Base-by-base conservation (phyloP, 2,113 vertebrate species). In the Cyprinodon variegatus region DNA sequence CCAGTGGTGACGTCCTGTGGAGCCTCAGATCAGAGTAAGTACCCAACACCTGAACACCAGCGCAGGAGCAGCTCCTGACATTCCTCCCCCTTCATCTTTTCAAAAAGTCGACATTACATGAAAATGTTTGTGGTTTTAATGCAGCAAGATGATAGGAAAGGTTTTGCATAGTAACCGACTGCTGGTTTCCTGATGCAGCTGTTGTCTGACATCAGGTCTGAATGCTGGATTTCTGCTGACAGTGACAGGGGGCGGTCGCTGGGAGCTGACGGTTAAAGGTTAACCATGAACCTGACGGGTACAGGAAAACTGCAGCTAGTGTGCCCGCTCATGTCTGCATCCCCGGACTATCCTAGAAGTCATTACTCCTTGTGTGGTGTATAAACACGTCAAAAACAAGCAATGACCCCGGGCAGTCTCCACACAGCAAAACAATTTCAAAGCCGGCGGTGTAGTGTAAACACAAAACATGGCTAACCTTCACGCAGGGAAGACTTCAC, bases 321-420 rank as follows among this genome's bases (percentile, higher is more conserved):
- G 63, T 69, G 37, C 59, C 3, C 67, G 70, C 61, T 74, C 66
- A 20, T 66, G 85, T 83, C 77, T 61, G 84, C 79, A 61, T 75
- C 67, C 74, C 69, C 65, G 22, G 81, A 81, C 86, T 83, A 75
- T 82, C 78, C 72, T 74, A 86, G 83, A 85, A 88, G 84, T 89
- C 87, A 84, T 91, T 87, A 78, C 88, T 86, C 88, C 85, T 83
- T 90, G 89, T 93, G 84, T 94, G 81, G 81, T 91, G 91, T 94
- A 90, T 93, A 93, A 94, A 94, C 90, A 93, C 41, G 62, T 88
- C 82, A 73, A 92, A 94, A 93, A 94, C 92, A 94, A 93, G 93
- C 93, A 92, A 72, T 84, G 89, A 89, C 89, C 87, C 84, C 36
- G 79, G 78, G 81, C 89, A 88, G 84, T 87, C 82, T 74, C 72